Evolutionary conservation across 2,113 vertebrate genomes (phyloP).

Genomic region (Copsychus sechellarum): DNA sequence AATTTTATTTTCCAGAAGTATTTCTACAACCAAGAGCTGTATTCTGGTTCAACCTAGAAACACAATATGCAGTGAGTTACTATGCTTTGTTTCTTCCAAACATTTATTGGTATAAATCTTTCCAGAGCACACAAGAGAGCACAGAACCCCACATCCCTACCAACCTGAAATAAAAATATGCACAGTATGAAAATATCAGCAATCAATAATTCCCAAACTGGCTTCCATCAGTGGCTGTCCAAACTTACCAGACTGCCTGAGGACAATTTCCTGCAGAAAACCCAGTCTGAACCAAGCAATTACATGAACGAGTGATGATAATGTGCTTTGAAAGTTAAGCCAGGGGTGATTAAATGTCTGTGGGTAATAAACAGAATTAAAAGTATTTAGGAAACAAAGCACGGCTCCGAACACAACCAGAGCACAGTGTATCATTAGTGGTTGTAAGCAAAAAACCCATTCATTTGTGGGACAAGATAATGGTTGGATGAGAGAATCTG

Average conservation of each 20-base stretch:
- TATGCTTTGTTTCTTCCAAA: background rate
- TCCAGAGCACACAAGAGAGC: background rate
- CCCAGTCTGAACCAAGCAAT: conserved; percentile 17
- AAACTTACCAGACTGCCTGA: background rate
- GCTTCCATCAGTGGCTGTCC: background rate
- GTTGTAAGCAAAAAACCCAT: background rate
- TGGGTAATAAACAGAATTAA: conserved; percentile 58
- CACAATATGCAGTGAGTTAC: background rate
- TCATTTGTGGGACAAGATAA: conserved; percentile 24
- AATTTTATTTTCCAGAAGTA: background rate
- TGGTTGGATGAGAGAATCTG: background rate
- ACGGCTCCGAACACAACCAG: background rate
- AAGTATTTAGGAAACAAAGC: conserved; percentile 46
- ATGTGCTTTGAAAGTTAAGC: conserved; percentile 69
- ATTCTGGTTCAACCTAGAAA: background rate
- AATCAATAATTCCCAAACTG: conserved; percentile 50
- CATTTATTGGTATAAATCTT: background rate
- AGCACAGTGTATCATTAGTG: background rate
- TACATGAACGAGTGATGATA: conserved; percentile 38
- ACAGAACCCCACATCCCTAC: background rate
- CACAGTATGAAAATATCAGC: conserved; percentile 17
- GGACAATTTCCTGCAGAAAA: conserved; percentile 65
- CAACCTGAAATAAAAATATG: conserved; percentile 11
- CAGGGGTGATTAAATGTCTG: conserved; percentile 54
- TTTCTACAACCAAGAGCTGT: background rate